Evolutionary conservation across 2,797 vertebrate genomes (phyloP), one percentile per base, ranked within the genome.

Genomic region (Meda fulgida): DNA sequence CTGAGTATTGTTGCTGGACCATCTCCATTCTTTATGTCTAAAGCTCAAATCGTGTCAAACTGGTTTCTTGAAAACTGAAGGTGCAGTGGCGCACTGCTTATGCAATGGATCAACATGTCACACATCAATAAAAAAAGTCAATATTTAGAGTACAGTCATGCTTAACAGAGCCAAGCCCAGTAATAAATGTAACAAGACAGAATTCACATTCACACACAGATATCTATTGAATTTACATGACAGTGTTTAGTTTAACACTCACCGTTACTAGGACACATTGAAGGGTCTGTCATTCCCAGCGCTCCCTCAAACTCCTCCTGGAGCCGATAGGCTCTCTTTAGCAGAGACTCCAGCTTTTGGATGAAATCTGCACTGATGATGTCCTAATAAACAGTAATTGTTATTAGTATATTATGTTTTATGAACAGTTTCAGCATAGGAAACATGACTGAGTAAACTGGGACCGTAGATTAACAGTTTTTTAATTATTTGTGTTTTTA

Each of bases 251-350:
- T 67, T 63, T n/a, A 79, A 11, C 3, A 85, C 96, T 97, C 91
- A 98, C 98, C 96, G 75, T 95, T 94, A 90, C 95, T 95, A 89
- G 93, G 92, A 60, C 93, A 84, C 78, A 96, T 96, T 8, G 94
- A 94, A 40, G 95, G 93, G 89, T 97, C 97, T 0, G 96, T 94
- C 85, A 91, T 88, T 7, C 97, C 96, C 80, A 98, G 88, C 0
- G 96, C 96, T 43, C 96, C 97, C 90, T 99, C 97, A 87, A 99
- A 98, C 90, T 99, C 98, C 88, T 98, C 98, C 90, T 99, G 98
- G n/a, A 99, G 96, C 85, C 96, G 96, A 89, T 99, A 99, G 0
- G 98, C 98, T 88, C 97, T 95, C 89, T 98, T 97, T 89, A 99
- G 96, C 90, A 99, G 94, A 29, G 95, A 95, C 93, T 99, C 98